A percentile compares a stretch with the other conserved stretches of the same genome.
phyloP scores from a whole-genome alignment of 2,888 invertebrate species.

The Polietes domitor region DNA sequence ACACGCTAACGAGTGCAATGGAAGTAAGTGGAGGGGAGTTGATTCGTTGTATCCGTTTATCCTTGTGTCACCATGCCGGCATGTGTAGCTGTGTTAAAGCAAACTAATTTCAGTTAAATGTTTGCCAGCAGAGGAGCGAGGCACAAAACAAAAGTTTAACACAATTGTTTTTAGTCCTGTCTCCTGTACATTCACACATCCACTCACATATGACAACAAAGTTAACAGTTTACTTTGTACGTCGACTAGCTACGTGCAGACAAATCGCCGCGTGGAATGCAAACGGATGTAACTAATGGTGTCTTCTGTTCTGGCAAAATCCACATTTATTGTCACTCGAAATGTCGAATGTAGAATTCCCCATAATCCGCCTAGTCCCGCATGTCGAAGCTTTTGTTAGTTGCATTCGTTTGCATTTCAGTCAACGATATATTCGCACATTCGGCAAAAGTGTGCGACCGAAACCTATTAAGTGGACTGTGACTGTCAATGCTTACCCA shows the following conservation, averaged over 20 bases:
- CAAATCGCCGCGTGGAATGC: not conserved
- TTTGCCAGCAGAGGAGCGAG: conserved; percentile 2
- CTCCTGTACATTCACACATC: not conserved
- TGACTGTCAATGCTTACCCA: not conserved
- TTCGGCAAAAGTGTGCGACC: conserved; percentile 17
- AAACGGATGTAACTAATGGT: not conserved
- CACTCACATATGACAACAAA: not conserved
- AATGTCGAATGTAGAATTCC: no score
- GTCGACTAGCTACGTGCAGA: not conserved
- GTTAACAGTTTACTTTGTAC: conserved; percentile 35
- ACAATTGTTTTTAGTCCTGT: conserved; percentile 25
- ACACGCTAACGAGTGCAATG: conserved; percentile 42
- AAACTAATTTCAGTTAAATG: conserved; percentile 46
- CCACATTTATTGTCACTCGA: no score
- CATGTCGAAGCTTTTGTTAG: not conserved
- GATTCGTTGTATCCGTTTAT: conserved; percentile 4
- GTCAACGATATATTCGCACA: not conserved
- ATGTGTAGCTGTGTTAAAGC: conserved; percentile 30
- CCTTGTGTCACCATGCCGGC: conserved; percentile 12
- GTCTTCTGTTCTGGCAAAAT: no score
- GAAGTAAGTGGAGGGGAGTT: conserved; percentile 40
- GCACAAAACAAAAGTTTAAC: conserved; percentile 42
- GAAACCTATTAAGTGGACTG: conserved; percentile 14
- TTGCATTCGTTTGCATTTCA: not conserved
- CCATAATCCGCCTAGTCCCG: no score